Conservation (phyloP, 1,140 invertebrate genomes). For the Drosophila yakuba region DNA sequence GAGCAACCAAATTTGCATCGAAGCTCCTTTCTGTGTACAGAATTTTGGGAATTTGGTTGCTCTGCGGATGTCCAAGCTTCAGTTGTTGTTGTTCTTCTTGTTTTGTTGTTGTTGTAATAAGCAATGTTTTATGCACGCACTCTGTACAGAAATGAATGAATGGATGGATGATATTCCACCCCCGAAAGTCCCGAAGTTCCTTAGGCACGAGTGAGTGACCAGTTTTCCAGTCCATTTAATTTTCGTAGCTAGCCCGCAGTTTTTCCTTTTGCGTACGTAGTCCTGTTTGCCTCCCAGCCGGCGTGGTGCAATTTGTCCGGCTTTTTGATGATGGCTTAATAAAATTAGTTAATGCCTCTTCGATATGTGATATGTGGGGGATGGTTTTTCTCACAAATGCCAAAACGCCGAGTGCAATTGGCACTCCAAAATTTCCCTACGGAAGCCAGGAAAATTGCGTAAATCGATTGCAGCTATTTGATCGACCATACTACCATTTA, state of each 20-base stretch:
- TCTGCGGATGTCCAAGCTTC: slow-evolving; percentile 16
- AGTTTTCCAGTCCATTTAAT: slow-evolving; percentile 81
- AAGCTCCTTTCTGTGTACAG: slow-evolving; percentile 58
- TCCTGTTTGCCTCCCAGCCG: background rate
- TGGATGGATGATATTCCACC: slow-evolving; percentile 21
- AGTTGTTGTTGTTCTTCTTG: slow-evolving; percentile 1
- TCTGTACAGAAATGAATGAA: slow-evolving; percentile 28
- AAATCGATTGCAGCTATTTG: slow-evolving; percentile 28
- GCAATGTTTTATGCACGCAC: slow-evolving; percentile 79
- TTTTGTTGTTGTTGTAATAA: slow-evolving; percentile 66
- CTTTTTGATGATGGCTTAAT: slow-evolving; percentile 67
- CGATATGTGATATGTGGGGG: slow-evolving; percentile 4
- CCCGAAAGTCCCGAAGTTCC: slow-evolving; percentile 8
- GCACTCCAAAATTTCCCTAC: slow-evolving; percentile 8
- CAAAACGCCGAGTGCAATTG: slow-evolving; percentile 18
- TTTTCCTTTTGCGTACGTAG: slow-evolving; percentile 42
- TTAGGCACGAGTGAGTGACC: slow-evolving; percentile 37
- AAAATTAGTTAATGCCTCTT: slow-evolving; percentile 61
- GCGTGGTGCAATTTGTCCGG: slow-evolving; percentile 28
- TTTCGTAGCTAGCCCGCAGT: slow-evolving; percentile 68
- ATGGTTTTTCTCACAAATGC: background rate
- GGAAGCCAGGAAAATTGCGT: slow-evolving; percentile 25
- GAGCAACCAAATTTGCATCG: slow-evolving; percentile 72
- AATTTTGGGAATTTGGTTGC: slow-evolving; percentile 24
- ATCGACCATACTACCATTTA: slow-evolving; percentile 35